Evolutionary conservation across 2,113 vertebrate genomes (phyloP), one percentile per base, ranked within the genome.

Genomic region (Pelmatolapia mariae): DNA sequence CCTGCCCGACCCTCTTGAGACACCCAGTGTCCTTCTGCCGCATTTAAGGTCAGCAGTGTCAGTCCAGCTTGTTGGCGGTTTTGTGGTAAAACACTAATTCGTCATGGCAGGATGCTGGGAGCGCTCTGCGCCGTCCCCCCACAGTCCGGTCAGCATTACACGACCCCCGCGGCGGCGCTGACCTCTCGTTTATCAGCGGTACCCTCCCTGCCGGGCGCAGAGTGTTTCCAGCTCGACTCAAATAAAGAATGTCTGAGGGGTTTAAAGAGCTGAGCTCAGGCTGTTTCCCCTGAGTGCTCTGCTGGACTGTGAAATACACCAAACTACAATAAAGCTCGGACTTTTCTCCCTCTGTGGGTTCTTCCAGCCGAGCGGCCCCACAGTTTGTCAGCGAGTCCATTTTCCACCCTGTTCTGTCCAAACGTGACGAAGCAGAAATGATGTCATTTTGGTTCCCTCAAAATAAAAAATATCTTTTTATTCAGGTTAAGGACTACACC

Each of bases 141-240:
- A 22, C 5, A 10, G 83, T 9, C 56, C 6, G 56, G 40, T 43
- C 73, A 76, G 66, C 80, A 31, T 79, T 33, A 53, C 85, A 38
- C 19, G 50, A 6, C 57, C 85, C 85, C 84, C 5, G 3, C 15
- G 19, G 79, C 5, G 26, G 4, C 4, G 9, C 53, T 79, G 90
- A 86, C 92, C 92, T 82, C 83, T 81, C 76, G 33, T 88, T 92
- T 92, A 91, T 85, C 89, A 86, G 82, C 9, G 43, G 76, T 89
- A 76, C 81, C 83, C 93, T 86, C 87, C 86, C 90, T 66, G 10
- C 76, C n/a, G 63, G 87, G 66, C 7, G 7, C 2, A 1, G 59
- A 59, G 83, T 4, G 26, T 47, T 53, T 87, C 50, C 86, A 82
- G 76, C 87, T 91, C 54, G 1, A 12, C 80, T 83, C 50, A 54